Evolutionary conservation across 2,113 vertebrate species (phyloP).

Genomic region (Serilophus lunatus): DNA sequence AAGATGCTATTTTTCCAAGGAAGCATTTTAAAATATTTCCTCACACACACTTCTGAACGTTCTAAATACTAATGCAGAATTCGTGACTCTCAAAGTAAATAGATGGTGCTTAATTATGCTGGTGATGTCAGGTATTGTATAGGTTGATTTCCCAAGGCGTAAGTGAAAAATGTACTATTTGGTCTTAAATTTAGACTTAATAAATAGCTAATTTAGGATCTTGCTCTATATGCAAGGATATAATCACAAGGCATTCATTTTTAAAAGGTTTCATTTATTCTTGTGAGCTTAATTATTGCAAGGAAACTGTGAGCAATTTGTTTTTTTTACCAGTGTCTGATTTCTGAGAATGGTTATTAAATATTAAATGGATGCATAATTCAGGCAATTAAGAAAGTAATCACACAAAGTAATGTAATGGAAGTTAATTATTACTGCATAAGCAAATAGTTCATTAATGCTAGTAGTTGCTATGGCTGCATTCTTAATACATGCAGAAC

Average conservation of each 20-base stretch:
- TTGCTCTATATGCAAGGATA: constrained; percentile 92
- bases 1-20: constrained; percentile 29
- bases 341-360: constrained; percentile 99
- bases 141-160: constrained; percentile 94
- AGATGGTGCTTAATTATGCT: constrained; percentile 77
- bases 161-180: constrained; percentile 89
- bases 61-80: constrained; percentile 75
- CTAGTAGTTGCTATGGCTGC: constrained; percentile 98
- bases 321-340: constrained; percentile 99
- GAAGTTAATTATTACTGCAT: constrained; percentile 99
- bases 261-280: constrained; percentile 99
- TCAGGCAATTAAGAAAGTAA: constrained; percentile 99
- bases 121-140: constrained; percentile 77
- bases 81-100: constrained; percentile 75
- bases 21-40: constrained; percentile 55
- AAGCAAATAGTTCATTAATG: constrained; percentile 99
- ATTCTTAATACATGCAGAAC: constrained; percentile 95
- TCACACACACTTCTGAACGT: constrained; percentile 35
- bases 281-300: constrained; percentile 99
- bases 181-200: constrained; percentile 96
- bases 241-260: constrained; percentile 97
- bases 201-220: constrained; percentile 99
- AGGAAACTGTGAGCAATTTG: constrained; percentile 98
- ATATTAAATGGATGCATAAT: constrained; percentile 99
- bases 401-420: constrained; percentile 99